Percentiles rank a stretch among this genome's conserved stretches.
Conservation (phyloP, 2,888 invertebrate species). For the Pharmacophagus antenor region DNA sequence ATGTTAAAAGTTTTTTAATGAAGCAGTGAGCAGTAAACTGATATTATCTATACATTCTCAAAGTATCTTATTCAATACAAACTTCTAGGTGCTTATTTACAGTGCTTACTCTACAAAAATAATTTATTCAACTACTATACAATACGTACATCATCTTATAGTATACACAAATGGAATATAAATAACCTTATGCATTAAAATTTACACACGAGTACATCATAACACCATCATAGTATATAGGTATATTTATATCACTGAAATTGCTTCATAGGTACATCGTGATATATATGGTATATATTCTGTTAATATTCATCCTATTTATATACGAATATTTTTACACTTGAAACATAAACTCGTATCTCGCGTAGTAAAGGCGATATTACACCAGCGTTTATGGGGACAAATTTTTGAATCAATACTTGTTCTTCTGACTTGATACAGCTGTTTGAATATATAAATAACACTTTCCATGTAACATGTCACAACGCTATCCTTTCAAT, state of each 20-base stretch:
- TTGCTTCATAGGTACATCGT: slow-evolving; percentile 28
- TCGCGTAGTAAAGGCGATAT: neutral
- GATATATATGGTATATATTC: too few relatives aligned
- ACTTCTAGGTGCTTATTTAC: slow-evolving; percentile 70
- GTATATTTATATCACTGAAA: slow-evolving; percentile 40
- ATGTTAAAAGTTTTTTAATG: neutral
- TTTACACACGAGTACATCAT: slow-evolving; percentile 47
- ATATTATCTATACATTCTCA: slow-evolving; percentile 51
- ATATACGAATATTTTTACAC: neutral
- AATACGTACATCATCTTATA: slow-evolving; percentile 48
- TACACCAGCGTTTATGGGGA: neutral
- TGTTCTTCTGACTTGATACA: neutral
- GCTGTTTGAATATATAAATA: neutral
- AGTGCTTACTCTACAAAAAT: slow-evolving; percentile 79
- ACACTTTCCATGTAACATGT: neutral
- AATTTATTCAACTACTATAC: slow-evolving; percentile 77
- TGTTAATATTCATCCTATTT: too few relatives aligned
- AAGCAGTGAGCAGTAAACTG: slow-evolving; percentile 44
- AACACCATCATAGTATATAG: slow-evolving; percentile 32
- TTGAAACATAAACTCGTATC: neutral
- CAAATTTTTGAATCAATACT: neutral
- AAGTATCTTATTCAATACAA: slow-evolving; percentile 62
- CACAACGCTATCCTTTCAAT: neutral
- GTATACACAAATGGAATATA: slow-evolving; percentile 57
- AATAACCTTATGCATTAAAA: slow-evolving; percentile 56